These are phyloP conservation scores for Ceratothoa steindachneri DNA, from an alignment of 2,888 invertebrate species.

Conservation along the genomic window DNA sequence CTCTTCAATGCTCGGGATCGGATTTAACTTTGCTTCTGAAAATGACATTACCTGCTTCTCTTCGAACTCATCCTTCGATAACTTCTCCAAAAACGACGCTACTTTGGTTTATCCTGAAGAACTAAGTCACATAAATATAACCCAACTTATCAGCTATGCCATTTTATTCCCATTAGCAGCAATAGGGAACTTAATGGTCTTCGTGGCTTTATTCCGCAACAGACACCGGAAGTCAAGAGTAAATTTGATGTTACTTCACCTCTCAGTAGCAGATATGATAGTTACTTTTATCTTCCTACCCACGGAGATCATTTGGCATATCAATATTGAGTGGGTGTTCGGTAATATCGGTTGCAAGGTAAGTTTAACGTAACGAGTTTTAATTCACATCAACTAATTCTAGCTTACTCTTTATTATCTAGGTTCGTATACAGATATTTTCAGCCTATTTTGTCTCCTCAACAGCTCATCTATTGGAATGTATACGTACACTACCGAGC, in stretches of 20 bases:
- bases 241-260: slow-evolving; percentile 70
- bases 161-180: slow-evolving; percentile 64
- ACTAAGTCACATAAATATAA: slow-evolving; percentile 15
- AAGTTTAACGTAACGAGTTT: no score
- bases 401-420: no score
- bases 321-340: slow-evolving; percentile 72
- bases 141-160: slow-evolving; percentile 61
- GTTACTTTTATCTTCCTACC: slow-evolving; percentile 76
- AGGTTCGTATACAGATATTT: no score
- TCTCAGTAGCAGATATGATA: slow-evolving; percentile 72
- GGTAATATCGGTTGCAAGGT: slow-evolving; percentile 68
- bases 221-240: slow-evolving; percentile 67
- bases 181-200: slow-evolving; percentile 68
- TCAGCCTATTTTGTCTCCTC: no score
- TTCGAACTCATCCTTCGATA: background rate
- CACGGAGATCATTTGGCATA: slow-evolving; percentile 65
- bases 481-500: no score
- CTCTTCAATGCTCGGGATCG: no score
- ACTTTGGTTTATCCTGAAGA: slow-evolving; percentile 11
- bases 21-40: no score
- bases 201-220: slow-evolving; percentile 63
- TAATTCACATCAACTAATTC: no score
- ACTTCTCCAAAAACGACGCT: background rate
- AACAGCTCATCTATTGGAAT: no score
- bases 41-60: no score